Evolutionary conservation across 2,888 invertebrate genomes (phyloP), one percentile per base, ranked within the genome.

Genomic region (Drosophila maculinotata): DNA sequence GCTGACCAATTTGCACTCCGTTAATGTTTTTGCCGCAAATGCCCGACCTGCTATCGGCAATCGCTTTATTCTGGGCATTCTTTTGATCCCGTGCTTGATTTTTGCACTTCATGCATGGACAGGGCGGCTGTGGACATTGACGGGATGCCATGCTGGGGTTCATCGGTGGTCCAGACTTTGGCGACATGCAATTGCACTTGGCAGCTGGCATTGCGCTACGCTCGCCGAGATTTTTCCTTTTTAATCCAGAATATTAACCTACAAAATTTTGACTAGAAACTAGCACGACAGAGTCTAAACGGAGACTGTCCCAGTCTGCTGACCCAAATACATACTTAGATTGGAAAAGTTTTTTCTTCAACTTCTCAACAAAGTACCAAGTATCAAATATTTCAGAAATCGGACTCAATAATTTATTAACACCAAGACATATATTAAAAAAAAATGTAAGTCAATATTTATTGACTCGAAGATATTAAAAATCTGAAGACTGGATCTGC

Each of bases 101-200:
- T 42, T 42, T 68, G 49, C 88, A 88, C 49, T 73, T 82, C 25
- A 35, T 42, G 51, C 88, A 88, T 0, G 76, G 80, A 33, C 88
- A 88, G 0, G 66, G 52, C 6, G 35, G 66, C 20, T 35, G 10
- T 1, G 28, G 0, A 6, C 57, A 36, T 9, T 33, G 47, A 2
- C 36, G 36, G 1, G 53, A 35, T 17, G 45, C 67, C 76, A 65
- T 12, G 26, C 39, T 33, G 39, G 59, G 12, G 20, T 35, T 31
- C 1, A 10, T 5, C 3, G 39, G 4, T 25, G 42, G 35, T 47
- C 28, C 26, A 8, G 41, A 4, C 3, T 38, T 44, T 9, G 14
- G 6, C 3, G 42, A 17, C 31, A 30, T 48, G 54, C 77, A 58
- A 0, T 5, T 3, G 59, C 80, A 77, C 14, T 42, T 57, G 31